Conservation (phyloP, 1,140 invertebrate species). For the Acyrthosiphon pisum region DNA sequence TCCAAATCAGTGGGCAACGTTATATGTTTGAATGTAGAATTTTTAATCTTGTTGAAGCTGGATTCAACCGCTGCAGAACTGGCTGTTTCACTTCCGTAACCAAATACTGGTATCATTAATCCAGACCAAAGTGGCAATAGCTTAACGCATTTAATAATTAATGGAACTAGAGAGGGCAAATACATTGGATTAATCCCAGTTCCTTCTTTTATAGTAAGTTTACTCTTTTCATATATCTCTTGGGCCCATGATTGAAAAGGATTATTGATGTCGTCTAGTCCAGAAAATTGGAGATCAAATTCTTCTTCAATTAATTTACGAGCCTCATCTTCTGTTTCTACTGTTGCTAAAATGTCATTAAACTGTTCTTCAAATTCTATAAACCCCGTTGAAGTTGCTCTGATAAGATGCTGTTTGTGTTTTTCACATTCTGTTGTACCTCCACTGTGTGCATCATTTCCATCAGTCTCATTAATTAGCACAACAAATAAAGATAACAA, state of each 20-base stretch:
- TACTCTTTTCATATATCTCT: too few relatives aligned
- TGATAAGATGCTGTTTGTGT: not conserved
- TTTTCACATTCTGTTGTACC: not conserved
- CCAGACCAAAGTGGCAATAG: not conserved
- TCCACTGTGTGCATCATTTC: not conserved
- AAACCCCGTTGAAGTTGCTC: not conserved
- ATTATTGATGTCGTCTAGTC: too few relatives aligned
- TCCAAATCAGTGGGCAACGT: not conserved
- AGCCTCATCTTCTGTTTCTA: not conserved
- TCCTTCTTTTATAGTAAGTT: too few relatives aligned
- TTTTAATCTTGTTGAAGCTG: not conserved
- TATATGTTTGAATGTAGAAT: conserved; percentile 5
- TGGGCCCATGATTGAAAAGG: too few relatives aligned
- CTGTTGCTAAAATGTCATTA: not conserved
- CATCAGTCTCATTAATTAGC: not conserved
- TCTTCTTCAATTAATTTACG: not conserved
- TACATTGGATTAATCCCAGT: too few relatives aligned
- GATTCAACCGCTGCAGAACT: not conserved
- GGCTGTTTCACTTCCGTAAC: not conserved
- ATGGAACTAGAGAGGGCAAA: too few relatives aligned
- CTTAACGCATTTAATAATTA: conserved; percentile 34
- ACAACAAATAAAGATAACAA: not conserved
- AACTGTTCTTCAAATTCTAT: conserved; percentile 24
- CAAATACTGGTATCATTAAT: not conserved
- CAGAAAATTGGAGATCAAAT: too few relatives aligned